Base-by-base conservation (phyloP, 2,797 vertebrate genomes). In the Borostomias antarcticus region DNA sequence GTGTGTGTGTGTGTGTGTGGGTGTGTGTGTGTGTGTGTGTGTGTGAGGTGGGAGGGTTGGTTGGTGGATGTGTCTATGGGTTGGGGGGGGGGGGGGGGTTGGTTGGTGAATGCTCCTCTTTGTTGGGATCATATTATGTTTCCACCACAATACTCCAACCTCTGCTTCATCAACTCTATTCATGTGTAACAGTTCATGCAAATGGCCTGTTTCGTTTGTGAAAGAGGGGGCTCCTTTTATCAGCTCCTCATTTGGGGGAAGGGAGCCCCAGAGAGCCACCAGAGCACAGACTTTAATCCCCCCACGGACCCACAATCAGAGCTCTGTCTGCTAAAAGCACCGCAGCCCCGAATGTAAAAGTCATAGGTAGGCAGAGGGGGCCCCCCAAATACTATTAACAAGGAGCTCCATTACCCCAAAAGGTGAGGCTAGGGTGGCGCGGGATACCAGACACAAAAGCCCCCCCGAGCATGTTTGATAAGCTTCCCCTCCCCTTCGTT, bases 151-250 rank as follows among this genome's bases (percentile, higher is more conserved):
- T 91, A 91, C 91, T 89, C 80, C 86, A 82, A 85, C 86, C 85
- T 85, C 85, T 88, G 89, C 91, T 86, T 90, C 91, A 93, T 93
- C 91, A 91, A 86, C 89, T 89, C 90, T 89, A 92, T 92, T 93
- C 90, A 93, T 85, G 83, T 89, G 87, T 78, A 92, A 92, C 89
- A 92, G 89, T 91, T 90, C 87, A 92, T 93, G 92, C 89, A 93
- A 93, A 93, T 92, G 84, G 73, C 71, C 73, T 80, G 82, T 81
- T 88, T 83, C 75, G 78, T 59, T 73, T 69, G 57, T 84, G 86
- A 70, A 29, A 30, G 65, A 21, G 35, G 52, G 69, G 80, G 78
- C 51, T 62, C 74, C 54, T 75, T 82, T 86, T 80, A 79, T 79
- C 76, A 67, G 56, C 70, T n/a, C n/a, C 79, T 81, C 77, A 64